Evolutionary conservation across 1,140 invertebrate species (phyloP).

Genomic region (Rhizoglyphus robini): DNA sequence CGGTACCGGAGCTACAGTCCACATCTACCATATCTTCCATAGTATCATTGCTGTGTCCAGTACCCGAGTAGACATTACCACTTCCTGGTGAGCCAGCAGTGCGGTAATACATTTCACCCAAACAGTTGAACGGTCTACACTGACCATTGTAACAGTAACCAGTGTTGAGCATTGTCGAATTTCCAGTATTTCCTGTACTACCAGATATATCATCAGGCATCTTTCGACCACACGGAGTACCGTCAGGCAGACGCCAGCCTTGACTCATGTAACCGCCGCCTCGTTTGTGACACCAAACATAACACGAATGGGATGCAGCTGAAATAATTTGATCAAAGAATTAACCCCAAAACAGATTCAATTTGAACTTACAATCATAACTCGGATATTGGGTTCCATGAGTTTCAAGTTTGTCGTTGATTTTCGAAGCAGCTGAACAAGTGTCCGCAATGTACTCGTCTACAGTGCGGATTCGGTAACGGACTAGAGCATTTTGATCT

Average conservation of each 20-base stretch:
- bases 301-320: constrained; percentile 26
- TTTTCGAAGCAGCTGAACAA: constrained; percentile 24
- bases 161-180: constrained; percentile 10
- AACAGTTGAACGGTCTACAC: constrained; percentile 23
- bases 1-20: not conserved
- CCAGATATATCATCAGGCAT: not conserved
- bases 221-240: constrained; percentile 26
- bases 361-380: constrained; percentile 25
- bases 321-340: not conserved
- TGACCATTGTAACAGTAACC: constrained; percentile 27
- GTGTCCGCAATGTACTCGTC: constrained; percentile 27
- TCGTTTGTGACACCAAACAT: constrained; percentile 28
- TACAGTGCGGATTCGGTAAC: constrained; percentile 16
- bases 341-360: not conserved
- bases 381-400: constrained; percentile 27
- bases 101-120: not conserved
- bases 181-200: not conserved
- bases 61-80: not conserved
- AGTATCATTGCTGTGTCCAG: not conserved
- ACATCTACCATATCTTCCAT: not conserved
- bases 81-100: not conserved
- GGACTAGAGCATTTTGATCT: not conserved
- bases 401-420: constrained; percentile 23
- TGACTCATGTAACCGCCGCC: constrained; percentile 28
- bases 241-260: constrained; percentile 28